phyloP scores from a whole-genome alignment of 2,113 vertebrate species.

The Aphyosemion australe region DNA sequence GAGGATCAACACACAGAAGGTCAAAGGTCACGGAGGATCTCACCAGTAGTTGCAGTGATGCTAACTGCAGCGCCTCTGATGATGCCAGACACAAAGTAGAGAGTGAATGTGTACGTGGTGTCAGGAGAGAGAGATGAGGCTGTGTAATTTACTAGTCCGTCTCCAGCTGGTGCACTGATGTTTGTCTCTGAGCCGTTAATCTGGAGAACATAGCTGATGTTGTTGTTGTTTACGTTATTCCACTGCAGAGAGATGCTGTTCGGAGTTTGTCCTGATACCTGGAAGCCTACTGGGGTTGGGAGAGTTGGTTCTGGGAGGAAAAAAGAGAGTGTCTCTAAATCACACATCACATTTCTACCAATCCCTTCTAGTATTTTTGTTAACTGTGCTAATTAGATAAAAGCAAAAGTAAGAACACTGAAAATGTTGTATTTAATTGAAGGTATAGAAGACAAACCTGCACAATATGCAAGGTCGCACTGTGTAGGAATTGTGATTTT shows the following conservation, averaged over 20 bases:
- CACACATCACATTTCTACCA: neutral
- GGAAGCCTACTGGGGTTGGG: neutral
- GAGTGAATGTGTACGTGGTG: conserved; percentile 17
- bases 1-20: too few relatives aligned
- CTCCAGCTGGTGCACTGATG: conserved; percentile 14
- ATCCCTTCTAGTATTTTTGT: too few relatives aligned
- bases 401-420: too few relatives aligned
- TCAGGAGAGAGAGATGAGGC: conserved; percentile 18
- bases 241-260: conserved; percentile 14
- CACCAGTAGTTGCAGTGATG: conserved; percentile 5
- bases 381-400: too few relatives aligned
- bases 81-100: conserved; percentile 6
- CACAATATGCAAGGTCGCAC: conserved; percentile 42
- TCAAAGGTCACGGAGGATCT: neutral
- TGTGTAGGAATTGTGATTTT: neutral
- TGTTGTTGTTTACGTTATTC: neutral
- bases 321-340: neutral
- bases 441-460: conserved; percentile 18
- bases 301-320: neutral
- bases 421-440: too few relatives aligned
- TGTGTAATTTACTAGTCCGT: neutral
- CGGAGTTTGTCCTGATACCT: neutral
- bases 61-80: conserved; percentile 19
- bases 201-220: neutral
- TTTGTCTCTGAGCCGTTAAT: fast-evolving